phyloP scores from a whole-genome alignment of 2,113 vertebrate species.

The Oreotrochilus melanogaster region DNA sequence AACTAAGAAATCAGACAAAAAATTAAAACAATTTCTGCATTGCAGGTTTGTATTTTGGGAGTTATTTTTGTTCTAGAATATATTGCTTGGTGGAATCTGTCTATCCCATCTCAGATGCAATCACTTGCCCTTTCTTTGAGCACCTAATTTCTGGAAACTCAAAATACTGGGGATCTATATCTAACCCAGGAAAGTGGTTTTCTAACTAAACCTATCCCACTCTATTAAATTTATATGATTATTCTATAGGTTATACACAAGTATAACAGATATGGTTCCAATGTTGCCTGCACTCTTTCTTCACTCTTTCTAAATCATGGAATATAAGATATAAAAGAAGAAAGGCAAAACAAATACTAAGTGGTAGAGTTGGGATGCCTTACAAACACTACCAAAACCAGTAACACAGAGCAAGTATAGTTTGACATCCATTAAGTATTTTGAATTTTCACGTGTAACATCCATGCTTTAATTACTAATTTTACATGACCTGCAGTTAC shows the following conservation, averaged over 20 bases:
- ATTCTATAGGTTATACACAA: background rate
- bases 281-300: background rate
- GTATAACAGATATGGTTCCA: conserved; percentile 41
- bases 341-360: background rate
- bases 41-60: too few species aligned
- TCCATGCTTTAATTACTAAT: background rate
- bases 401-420: background rate
- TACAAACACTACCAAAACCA: background rate
- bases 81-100: background rate
- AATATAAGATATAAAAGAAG: background rate
- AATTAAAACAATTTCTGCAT: background rate
- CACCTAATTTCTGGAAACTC: conserved; percentile 10
- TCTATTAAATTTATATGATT: background rate
- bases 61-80: background rate
- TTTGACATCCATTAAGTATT: background rate
- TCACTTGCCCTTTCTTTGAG: background rate
- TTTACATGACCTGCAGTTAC: background rate
- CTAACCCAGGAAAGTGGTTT: conserved; percentile 16
- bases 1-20: background rate
- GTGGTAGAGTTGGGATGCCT: background rate
- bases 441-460: background rate
- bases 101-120: conserved; percentile 3
- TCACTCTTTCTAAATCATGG: background rate
- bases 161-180: background rate
- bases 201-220: background rate